phyloP scores from a whole-genome alignment of 2,113 vertebrate species.

The Halcyon senegalensis region DNA sequence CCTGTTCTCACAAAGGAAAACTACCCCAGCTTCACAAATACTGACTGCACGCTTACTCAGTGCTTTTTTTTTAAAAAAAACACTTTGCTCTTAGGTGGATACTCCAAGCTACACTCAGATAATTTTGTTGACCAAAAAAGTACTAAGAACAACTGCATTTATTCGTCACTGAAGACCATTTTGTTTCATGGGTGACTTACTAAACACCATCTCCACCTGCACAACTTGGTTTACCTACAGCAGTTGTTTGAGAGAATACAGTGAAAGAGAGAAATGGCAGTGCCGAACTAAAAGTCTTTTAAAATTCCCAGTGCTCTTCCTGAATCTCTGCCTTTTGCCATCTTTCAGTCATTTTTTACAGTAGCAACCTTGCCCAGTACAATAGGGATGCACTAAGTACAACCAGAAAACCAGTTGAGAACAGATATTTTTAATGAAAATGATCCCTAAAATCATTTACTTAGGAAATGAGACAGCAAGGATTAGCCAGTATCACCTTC shows the following conservation, averaged over 20 bases:
- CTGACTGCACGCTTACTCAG: background rate
- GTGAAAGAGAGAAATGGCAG: background rate
- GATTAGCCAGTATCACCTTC: slow-evolving; percentile 46
- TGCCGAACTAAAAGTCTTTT: background rate
- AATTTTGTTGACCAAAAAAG: background rate
- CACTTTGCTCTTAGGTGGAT: background rate
- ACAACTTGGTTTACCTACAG: background rate
- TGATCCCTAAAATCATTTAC: background rate
- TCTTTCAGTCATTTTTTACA: background rate
- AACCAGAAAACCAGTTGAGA: background rate
- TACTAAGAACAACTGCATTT: background rate
- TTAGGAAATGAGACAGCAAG: background rate
- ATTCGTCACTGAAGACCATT: background rate
- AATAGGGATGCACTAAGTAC: background rate
- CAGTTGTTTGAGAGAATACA: background rate
- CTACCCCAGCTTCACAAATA: background rate
- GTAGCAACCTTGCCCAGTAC: background rate
- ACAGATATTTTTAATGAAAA: background rate
- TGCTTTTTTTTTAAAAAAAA: background rate
- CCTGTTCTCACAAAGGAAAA: background rate
- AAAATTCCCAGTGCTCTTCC: slow-evolving; percentile 3
- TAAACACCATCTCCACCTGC: background rate
- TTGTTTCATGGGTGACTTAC: background rate
- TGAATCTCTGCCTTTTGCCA: background rate
- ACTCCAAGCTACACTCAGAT: background rate